Base-by-base conservation (phyloP, 1,140 invertebrate species). In the Protaetia brevitarsis region DNA sequence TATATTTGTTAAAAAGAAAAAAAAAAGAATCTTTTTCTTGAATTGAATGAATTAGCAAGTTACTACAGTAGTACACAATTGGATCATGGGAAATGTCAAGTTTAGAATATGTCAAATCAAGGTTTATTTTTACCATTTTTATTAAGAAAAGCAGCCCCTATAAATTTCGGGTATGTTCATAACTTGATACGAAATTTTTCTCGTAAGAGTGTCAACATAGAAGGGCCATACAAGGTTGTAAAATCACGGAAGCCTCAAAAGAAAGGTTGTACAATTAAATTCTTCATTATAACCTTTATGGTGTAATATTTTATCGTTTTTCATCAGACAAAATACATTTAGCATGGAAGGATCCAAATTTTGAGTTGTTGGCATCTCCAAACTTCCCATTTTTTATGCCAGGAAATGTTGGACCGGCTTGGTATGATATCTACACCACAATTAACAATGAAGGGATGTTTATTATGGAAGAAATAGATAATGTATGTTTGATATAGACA, bases 351-450 rank as follows among this genome's bases (percentile, higher is more conserved):
- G 75, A 79, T 68, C 81, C 83, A 2, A 86, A 85, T 69, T 86
- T 84, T 81, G 85, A 87, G 68, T 70, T 88, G 11, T 73, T 92
- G 61, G 85, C 85, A 31, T 85, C 87, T 0, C 77, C 80, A 64
- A 74, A 60, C 66, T 86, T 85, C 68, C 80, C 88, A 29, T 87
- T 91, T 74, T 87, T 87, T 66, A 74, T 92, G 28, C 89, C 88
- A 63, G 89, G 89, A 11, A 84, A 85, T 65, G 79, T 89, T 7
- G 89, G 89, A 0, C 81, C 85, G 29, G 84, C 84, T 6, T 86
- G 85, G 82, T 78, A 83, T 41, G 81, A 85, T 72, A 77, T 77
- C 30, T 79, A 82, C 6, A 83, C 82, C 0, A 83, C 82, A 8
- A 75, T 80, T 4, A 71, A 74, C 34, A 71, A 70, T 19, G 66